phyloP scores from a whole-genome alignment of 1,140 invertebrate genomes.

The Drosophila pseudoobscura region DNA sequence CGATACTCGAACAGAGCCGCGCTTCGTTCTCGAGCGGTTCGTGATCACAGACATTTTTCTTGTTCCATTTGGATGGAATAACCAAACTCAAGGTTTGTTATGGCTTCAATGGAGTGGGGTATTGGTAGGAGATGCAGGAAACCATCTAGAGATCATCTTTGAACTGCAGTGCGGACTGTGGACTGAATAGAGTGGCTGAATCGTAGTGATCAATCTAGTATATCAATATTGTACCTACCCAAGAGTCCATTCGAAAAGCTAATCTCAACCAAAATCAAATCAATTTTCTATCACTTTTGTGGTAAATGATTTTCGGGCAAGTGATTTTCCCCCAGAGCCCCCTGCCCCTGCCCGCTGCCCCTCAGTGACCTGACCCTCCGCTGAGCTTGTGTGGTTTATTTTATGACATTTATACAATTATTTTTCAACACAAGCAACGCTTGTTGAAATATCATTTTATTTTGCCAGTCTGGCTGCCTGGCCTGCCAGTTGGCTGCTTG shows the following conservation, averaged over 20 bases:
- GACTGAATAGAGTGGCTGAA: too few relatives aligned
- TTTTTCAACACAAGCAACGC: conserved; percentile 58
- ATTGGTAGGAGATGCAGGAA: too few relatives aligned
- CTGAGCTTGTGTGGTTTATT: conserved; percentile 40
- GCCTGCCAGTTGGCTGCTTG: conserved; percentile 7
- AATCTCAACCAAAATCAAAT: too few relatives aligned
- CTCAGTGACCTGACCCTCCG: conserved; percentile 28
- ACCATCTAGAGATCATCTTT: too few relatives aligned
- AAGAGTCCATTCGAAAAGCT: too few relatives aligned
- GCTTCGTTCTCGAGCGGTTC: conserved; percentile 28
- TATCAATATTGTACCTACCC: too few relatives aligned
- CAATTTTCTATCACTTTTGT: too few relatives aligned
- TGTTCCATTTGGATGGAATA: conserved; percentile 20
- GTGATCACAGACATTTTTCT: conserved; percentile 41
- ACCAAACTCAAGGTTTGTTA: conserved; percentile 25
- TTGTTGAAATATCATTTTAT: conserved; percentile 72
- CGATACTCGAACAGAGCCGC: conserved; percentile 12
- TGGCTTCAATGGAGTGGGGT: background rate
- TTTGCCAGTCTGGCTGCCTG: conserved; percentile 4
- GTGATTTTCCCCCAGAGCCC: conserved; percentile 17
- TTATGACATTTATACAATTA: conserved; percentile 81
- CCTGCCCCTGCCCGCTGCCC: background rate
- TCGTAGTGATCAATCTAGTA: too few relatives aligned
- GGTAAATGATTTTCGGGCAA: background rate
- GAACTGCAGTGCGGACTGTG: too few relatives aligned